Evolutionary conservation across 2,888 invertebrate genomes (phyloP).

Genomic region (Pyrrhosoma nymphula): DNA sequence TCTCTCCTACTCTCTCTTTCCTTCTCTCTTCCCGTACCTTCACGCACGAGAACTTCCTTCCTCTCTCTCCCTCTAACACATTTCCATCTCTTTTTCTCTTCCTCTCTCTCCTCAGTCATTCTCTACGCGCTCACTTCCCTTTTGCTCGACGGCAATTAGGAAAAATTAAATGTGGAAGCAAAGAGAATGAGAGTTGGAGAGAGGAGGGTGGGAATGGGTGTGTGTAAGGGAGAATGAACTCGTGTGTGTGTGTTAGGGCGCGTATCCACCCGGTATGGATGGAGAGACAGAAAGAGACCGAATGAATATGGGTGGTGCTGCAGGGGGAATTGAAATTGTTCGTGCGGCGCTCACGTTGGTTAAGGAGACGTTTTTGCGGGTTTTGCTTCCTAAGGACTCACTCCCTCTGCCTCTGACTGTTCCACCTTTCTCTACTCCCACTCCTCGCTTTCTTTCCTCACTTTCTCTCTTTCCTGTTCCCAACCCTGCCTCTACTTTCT

Average conservation of each 20-base stretch:
- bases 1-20: neutral
- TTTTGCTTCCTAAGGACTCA: constrained; percentile 11
- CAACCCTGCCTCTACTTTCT: neutral
- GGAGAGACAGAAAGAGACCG: neutral
- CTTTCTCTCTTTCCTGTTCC: neutral
- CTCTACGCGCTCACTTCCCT: neutral
- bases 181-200: neutral
- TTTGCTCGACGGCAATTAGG: constrained; percentile 46
- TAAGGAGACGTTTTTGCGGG: constrained; percentile 32
- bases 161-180: constrained; percentile 50
- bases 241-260: neutral
- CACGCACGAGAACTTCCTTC: neutral
- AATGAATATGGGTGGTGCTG: neutral
- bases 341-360: neutral
- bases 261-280: neutral
- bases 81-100: neutral
- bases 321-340: constrained; percentile 50
- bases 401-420: neutral
- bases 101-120: neutral
- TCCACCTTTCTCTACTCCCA: neutral
- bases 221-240: neutral
- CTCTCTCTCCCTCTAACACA: neutral
- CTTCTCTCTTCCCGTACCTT: neutral
- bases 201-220: neutral
- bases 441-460: neutral